Base-by-base conservation (phyloP, 2,113 vertebrate species). In the Bubo scandiacus region DNA sequence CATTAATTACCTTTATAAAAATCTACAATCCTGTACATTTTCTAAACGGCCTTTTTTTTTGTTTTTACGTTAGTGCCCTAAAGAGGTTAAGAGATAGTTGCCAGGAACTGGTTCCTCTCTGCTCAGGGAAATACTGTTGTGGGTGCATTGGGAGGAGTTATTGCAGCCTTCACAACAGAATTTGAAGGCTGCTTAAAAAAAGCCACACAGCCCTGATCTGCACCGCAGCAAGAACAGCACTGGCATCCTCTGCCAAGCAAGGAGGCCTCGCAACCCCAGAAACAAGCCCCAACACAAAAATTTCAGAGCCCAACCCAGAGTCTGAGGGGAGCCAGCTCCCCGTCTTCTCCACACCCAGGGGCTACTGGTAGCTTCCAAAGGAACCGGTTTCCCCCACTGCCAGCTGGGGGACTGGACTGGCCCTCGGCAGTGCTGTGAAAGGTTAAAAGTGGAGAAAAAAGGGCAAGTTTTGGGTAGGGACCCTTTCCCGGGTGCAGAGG, bases 191-290 rank as follows among this genome's bases (percentile, higher is more conserved):
- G 55, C 40, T 86, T 55, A 5, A 85, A 82, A 79, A 47, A 65
- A 32, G 2, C 1, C 30, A 8, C 26, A 5, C 5, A 58, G 23
- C 34, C 26, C 49, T 51, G 49, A 88, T 18, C 43, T 47, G 40
- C 78, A 29, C 29, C 36, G 11, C 49, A 32, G 40, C 1, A 2
- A 63, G 61, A 71, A 58, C 0, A 0, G 21, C 0, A 0, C 34
- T 45, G n/a, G 36, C 51, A 66, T 38, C 55, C 40, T 87, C 43
- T 52, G 43, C 17, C 21, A 4, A 21, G 13, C 0, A 1, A 34
- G 62, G 54, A 68, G 62, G 38, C 40, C 32, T 49, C 1, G 0
- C 67, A 34, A 23, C 27, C 18, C 16, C 45, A 25, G 51, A 25
- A 65, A 26, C 2, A 3, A 55, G 5, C 27, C 42, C 11, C 0